phyloP scores from a whole-genome alignment of 1,140 invertebrate species.

The Choristoneura fumiferana region DNA sequence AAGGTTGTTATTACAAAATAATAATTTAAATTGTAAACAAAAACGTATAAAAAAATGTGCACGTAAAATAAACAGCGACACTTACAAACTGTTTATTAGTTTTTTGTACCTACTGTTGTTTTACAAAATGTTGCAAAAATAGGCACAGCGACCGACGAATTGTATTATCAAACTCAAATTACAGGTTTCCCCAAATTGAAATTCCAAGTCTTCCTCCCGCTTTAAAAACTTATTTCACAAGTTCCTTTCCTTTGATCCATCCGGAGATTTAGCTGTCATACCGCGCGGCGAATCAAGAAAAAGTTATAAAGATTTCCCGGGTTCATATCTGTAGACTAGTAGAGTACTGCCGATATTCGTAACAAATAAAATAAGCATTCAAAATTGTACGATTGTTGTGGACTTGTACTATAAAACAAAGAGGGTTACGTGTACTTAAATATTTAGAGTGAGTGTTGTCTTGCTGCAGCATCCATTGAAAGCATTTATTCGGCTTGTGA shows the following conservation, averaged over 20 bases:
- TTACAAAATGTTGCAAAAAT: not conserved
- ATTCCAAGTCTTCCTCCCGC: conserved; percentile 13
- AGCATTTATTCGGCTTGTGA: not conserved
- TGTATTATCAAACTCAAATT: conserved; percentile 5
- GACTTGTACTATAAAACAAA: too few relatives aligned
- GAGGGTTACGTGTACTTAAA: too few relatives aligned
- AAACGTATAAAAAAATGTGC: too few relatives aligned
- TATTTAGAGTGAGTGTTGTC: too few relatives aligned
- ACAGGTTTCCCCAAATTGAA: conserved; percentile 1
- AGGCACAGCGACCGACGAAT: not conserved
- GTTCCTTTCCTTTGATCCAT: conserved; percentile 16
- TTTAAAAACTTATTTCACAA: conserved; percentile 12
- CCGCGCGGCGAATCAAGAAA: not conserved
- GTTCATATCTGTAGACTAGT: conserved; percentile 3
- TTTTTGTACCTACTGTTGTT: too few relatives aligned
- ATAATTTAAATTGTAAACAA: too few relatives aligned
- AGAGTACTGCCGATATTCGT: not conserved
- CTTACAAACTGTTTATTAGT: too few relatives aligned
- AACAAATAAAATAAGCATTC: not conserved
- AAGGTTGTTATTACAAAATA: too few relatives aligned
- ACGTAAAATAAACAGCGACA: too few relatives aligned
- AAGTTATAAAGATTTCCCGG: conserved; percentile 11
- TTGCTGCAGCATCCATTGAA: too few relatives aligned
- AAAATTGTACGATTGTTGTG: too few relatives aligned
- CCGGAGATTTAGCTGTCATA: conserved; percentile 17